Percentiles rank a stretch among this genome's conserved stretches.
Conservation (phyloP, 2,797 vertebrate genomes). For the Ptychadena robeensis region DNA sequence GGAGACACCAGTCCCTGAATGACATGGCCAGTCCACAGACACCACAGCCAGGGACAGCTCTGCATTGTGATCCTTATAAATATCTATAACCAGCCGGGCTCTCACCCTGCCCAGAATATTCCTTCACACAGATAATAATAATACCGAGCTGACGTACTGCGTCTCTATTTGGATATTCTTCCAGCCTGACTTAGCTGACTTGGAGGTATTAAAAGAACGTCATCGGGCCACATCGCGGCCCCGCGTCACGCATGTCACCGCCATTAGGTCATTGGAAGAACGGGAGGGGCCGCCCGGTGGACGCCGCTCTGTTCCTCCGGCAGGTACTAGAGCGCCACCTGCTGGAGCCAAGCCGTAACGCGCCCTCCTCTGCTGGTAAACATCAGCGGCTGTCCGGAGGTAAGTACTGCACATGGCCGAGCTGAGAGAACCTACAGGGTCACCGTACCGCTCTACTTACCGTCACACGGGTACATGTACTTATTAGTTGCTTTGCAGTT, state of each 20-base stretch:
- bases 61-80: too few species aligned
- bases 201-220: background rate
- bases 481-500: too few species aligned
- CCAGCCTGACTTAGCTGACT: background rate
- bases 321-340: conserved; percentile 25
- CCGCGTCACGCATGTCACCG: conserved; percentile 10
- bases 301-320: background rate
- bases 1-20: too few species aligned
- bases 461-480: too few species aligned
- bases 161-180: too few species aligned
- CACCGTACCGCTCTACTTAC: too few species aligned
- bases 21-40: too few species aligned
- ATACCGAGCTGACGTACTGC: background rate
- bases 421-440: too few species aligned
- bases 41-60: too few species aligned
- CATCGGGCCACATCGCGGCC: background rate
- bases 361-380: conserved; percentile 18
- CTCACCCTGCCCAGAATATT: background rate
- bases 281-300: conserved; percentile 5
- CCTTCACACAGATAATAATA: background rate
- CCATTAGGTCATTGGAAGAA: conserved; percentile 27
- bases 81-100: too few species aligned
- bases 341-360: background rate
- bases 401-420: conserved; percentile 6
- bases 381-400: conserved; percentile 36